Evolutionary conservation across 2,113 vertebrate genomes (phyloP).

Genomic region (Syngnathus floridae): DNA sequence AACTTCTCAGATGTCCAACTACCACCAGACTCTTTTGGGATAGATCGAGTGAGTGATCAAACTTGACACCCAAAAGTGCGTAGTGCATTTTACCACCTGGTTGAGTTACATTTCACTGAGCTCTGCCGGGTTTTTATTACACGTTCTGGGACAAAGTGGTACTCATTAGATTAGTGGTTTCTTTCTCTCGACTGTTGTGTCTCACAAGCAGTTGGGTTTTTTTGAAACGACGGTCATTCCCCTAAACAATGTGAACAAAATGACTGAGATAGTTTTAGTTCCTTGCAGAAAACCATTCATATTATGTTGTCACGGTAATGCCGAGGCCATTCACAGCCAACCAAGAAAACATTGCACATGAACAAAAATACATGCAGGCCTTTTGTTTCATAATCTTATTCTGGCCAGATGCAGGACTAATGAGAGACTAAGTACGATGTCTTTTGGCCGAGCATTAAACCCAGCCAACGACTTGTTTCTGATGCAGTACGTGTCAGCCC

Average conservation of each 20-base stretch:
- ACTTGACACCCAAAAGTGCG: neutral
- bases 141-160: neutral
- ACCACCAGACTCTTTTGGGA: neutral
- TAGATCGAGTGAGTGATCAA: neutral
- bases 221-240: neutral
- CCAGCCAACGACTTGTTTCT: slow-evolving; percentile 13
- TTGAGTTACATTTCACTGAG: slow-evolving; percentile 10
- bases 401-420: neutral
- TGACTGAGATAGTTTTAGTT: neutral
- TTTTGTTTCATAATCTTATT: neutral
- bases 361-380: neutral
- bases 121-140: neutral
- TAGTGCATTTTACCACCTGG: slow-evolving; percentile 1
- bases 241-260: neutral
- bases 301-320: neutral
- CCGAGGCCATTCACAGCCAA: neutral
- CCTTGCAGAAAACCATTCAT: neutral
- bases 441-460: neutral
- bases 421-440: neutral
- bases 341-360: neutral
- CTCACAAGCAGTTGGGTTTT: neutral
- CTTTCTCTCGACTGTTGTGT: neutral
- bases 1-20: neutral
- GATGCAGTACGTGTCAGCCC: slow-evolving; percentile 12
- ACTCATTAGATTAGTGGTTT: neutral